Percentiles rank a stretch among this genome's conserved stretches.
These are phyloP conservation scores for Alligator mississippiensis DNA, from an alignment of 2,113 vertebrate genomes.

Conservation along the genomic window DNA sequence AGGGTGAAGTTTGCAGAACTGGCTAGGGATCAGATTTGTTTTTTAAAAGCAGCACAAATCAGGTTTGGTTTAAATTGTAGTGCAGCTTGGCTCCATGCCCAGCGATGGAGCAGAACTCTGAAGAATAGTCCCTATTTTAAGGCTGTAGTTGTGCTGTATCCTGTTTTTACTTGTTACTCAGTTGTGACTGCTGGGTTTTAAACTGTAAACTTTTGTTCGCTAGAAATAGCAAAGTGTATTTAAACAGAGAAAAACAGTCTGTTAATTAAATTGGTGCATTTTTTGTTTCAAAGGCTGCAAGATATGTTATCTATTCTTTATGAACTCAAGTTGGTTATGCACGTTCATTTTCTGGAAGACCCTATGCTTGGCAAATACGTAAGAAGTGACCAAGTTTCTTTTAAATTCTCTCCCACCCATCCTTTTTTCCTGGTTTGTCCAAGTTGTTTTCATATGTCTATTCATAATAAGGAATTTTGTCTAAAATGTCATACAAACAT, in stretches of 20 bases:
- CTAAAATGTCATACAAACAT: background rate
- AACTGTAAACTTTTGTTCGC: constrained; percentile 62
- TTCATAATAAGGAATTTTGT: background rate
- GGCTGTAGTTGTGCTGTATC: constrained; percentile 46
- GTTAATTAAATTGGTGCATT: background rate
- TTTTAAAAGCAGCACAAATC: background rate
- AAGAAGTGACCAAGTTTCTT: background rate
- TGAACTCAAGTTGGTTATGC: fast-evolving
- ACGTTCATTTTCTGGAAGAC: background rate
- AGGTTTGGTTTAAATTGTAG: constrained; percentile 8
- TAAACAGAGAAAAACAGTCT: background rate
- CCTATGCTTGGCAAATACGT: fast-evolving
- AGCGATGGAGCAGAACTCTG: constrained; percentile 9
- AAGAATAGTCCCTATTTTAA: constrained; percentile 63
- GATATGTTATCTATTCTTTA: background rate
- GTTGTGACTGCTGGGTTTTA: constrained; percentile 63
- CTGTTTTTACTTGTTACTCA: constrained; percentile 61
- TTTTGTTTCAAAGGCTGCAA: background rate
- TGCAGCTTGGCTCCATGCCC: constrained; percentile 43
- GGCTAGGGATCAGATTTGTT: constrained; percentile 6
- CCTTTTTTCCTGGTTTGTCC: background rate
- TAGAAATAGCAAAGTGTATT: constrained; percentile 48
- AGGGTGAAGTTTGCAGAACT: constrained; percentile 25
- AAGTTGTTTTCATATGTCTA: background rate
- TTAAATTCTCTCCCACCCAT: background rate